Conservation (phyloP, 1,140 invertebrate genomes). For the Chironomus striatipennis region DNA sequence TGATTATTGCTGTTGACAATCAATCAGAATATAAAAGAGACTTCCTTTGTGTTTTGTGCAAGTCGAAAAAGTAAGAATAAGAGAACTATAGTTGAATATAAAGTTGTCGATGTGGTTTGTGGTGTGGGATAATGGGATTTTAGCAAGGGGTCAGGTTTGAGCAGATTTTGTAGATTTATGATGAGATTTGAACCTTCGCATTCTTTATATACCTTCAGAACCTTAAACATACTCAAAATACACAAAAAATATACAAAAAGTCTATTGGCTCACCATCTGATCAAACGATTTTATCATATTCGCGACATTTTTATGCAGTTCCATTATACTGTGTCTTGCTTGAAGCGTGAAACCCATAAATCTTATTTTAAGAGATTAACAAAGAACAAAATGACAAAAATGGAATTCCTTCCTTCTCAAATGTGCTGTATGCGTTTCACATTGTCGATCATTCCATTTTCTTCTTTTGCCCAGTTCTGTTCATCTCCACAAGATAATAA, state of each 20-base stretch:
- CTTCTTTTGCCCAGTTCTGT: not conserved
- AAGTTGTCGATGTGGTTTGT: not conserved
- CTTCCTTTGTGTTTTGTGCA: not conserved
- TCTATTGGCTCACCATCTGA: too few species aligned
- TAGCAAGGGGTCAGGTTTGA: too few species aligned
- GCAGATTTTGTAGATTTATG: too few species aligned
- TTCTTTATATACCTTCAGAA: too few species aligned
- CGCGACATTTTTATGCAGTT: too few species aligned
- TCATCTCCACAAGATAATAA: not conserved
- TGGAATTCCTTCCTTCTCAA: not conserved
- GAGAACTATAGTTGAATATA: not conserved
- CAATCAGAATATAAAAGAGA: not conserved
- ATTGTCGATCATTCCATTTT: not conserved
- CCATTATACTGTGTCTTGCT: too few species aligned
- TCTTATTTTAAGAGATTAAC: constrained; percentile 16
- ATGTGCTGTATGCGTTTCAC: not conserved
- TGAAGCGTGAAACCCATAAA: constrained; percentile 19
- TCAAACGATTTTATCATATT: too few species aligned
- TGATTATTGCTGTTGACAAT: constrained; percentile 1
- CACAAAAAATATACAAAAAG: too few species aligned
- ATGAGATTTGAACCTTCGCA: too few species aligned
- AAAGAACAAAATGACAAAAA: constrained; percentile 5
- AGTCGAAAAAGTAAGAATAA: not conserved
- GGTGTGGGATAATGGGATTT: not conserved
- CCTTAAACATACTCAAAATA: too few species aligned